These are phyloP conservation scores for Dicroscelio sp. DNA, from an alignment of 2,888 invertebrate species.

Conservation along the genomic window DNA sequence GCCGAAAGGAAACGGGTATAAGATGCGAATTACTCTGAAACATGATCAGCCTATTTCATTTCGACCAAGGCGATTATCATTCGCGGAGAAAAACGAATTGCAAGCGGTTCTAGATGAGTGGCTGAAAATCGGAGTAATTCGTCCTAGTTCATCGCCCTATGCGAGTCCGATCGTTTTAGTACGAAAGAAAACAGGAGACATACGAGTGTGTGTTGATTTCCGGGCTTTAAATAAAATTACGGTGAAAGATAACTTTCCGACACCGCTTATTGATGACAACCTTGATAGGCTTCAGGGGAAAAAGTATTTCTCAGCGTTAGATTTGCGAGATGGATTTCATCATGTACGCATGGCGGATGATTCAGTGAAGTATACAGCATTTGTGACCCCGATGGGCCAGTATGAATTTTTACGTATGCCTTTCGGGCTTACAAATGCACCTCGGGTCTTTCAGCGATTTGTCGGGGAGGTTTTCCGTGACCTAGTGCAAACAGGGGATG, in stretches of 20 bases:
- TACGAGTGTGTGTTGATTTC: neutral
- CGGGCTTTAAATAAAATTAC: slow-evolving; percentile 17
- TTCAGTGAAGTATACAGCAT: no score
- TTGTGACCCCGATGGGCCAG: no score
- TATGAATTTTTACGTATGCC: no score
- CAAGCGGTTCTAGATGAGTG: neutral
- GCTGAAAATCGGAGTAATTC: neutral
- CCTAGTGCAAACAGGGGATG: no score
- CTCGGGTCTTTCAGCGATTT: no score
- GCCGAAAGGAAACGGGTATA: neutral
- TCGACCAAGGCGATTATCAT: slow-evolving; percentile 33
- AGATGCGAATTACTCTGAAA: neutral
- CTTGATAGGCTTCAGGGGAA: neutral
- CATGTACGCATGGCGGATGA: no score
- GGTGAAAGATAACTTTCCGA: slow-evolving; percentile 4
- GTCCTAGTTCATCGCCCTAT: neutral
- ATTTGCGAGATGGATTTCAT: no score
- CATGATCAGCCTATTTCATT: neutral
- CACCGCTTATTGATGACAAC: neutral
- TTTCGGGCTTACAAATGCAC: no score
- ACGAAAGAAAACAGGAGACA: slow-evolving; percentile 3
- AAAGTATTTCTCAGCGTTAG: no score
- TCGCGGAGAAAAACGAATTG: slow-evolving; percentile 37
- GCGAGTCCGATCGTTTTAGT: slow-evolving; percentile 6
- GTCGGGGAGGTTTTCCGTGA: no score